These are phyloP conservation scores for Miniopterus natalensis DNA, from an alignment of 2,113 vertebrate genomes.

Conservation along the genomic window DNA sequence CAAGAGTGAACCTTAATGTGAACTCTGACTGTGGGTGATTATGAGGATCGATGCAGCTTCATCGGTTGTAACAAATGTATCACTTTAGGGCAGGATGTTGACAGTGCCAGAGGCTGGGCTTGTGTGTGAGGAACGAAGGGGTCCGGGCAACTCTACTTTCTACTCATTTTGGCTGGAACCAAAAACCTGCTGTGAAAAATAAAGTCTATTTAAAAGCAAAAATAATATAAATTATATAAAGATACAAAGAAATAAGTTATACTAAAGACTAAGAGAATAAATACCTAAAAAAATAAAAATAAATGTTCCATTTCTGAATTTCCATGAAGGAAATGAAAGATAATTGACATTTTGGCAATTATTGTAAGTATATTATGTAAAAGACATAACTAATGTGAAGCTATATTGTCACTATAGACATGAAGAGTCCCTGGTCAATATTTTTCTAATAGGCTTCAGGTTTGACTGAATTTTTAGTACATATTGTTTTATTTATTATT, in stretches of 20 bases:
- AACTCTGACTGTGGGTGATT: not conserved
- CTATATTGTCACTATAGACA: slow-evolving; percentile 32
- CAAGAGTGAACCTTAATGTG: not conserved
- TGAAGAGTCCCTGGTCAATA: slow-evolving; percentile 35
- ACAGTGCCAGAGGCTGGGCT: rapidly evolving
- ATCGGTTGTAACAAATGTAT: too few species aligned
- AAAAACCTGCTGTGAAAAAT: not conserved
- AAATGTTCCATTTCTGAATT: not conserved
- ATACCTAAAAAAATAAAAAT: not conserved
- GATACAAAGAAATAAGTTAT: not conserved
- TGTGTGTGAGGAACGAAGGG: rapidly evolving
- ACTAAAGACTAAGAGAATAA: not conserved
- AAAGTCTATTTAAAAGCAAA: not conserved
- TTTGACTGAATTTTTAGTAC: slow-evolving; percentile 64
- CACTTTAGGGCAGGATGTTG: not conserved
- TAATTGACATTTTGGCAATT: slow-evolving; percentile 78
- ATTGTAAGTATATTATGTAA: slow-evolving; percentile 69
- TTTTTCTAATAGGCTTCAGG: slow-evolving; percentile 13
- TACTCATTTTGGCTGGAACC: not conserved
- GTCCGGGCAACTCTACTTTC: not conserved
- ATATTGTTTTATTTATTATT: slow-evolving; percentile 49
- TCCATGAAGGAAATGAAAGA: not conserved
- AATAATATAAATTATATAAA: not conserved
- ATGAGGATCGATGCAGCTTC: not conserved
- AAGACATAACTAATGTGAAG: slow-evolving; percentile 56